Base-by-base conservation (phyloP, 2,797 vertebrate species). In the Liasis olivaceus region DNA sequence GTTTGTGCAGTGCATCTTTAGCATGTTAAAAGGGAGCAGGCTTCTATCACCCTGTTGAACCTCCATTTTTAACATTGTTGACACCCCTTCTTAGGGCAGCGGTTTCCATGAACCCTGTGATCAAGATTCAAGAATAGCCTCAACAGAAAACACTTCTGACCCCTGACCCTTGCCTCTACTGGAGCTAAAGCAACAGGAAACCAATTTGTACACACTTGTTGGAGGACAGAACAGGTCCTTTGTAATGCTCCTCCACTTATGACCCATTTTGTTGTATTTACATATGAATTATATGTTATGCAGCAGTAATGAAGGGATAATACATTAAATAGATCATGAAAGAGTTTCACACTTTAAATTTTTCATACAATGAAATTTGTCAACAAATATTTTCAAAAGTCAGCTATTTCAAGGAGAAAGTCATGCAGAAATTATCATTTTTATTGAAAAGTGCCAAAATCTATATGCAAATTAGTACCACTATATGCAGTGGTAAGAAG, bases 381-480 rank as follows among this genome's bases (percentile, higher is more conserved):
- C 92, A 88, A 93, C 85, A 93, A 28, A 86, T 81, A 66, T 93
- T 93, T 88, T 88, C 85, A 88, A 84, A 88, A 47, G 69, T 62
- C 84, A 72, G 14, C 63, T 88, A 58, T 56, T 93, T 91, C 90
- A 28, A 94, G 81, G 90, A 93, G 56, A 90, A 94, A 90, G 89
- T 66, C 64, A 93, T 77, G 72, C 72, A 90, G 85, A 93, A 93
- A 93, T 93, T 93, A 91, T 91, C 92, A 93, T 93, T 93, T 93
- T 93, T 91, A 93, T 91, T 91, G 92, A 93, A 93, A 88, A 91
- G 72, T 14, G 36, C 51, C 51, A 85, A 88, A 91, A 69, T 93
- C 59, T 93, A 88, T 91, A 91, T 91, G 92, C 92, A 93, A 93
- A 93, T 91, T 84, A 66, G 62, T 58, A 84, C n/a, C n/a, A n/a